A percentile compares a stretch with the other conserved stretches of the same genome.
These are phyloP conservation scores for Frankliniella intonsa DNA, from an alignment of 2,888 invertebrate genomes.

Conservation along the genomic window DNA sequence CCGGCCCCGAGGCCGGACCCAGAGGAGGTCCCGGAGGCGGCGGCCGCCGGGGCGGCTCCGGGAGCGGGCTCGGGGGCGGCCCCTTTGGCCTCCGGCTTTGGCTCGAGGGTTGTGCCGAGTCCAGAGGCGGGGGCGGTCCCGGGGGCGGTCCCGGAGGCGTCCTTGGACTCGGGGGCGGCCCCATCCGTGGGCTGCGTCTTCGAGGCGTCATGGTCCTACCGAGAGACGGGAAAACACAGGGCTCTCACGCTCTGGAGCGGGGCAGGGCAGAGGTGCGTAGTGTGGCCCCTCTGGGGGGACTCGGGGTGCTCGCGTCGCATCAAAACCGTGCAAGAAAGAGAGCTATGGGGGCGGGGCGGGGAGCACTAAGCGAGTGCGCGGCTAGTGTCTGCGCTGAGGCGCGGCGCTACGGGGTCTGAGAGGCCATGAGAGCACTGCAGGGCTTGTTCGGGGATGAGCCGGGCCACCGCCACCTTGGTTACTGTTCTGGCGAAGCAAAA, in stretches of 20 bases:
- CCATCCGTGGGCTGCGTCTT: constrained; percentile 10
- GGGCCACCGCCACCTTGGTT: background rate
- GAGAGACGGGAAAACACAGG: constrained; percentile 15
- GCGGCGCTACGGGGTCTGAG: background rate
- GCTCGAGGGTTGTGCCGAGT: background rate
- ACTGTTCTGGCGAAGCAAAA: background rate
- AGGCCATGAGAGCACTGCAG: background rate
- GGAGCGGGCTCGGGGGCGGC: background rate
- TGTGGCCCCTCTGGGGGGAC: background rate
- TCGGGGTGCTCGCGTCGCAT: background rate
- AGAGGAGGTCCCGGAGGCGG: background rate
- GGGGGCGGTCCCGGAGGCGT: background rate
- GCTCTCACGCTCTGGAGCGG: constrained; percentile 7
- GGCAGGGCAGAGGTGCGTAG: background rate
- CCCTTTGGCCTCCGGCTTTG: constrained; percentile 3
- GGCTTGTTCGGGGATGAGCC: background rate
- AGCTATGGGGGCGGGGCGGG: background rate
- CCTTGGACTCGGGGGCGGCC: background rate
- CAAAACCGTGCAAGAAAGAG: background rate
- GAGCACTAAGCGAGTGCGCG: background rate
- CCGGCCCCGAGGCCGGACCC: background rate
- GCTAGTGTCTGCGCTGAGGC: background rate
- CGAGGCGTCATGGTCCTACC: background rate
- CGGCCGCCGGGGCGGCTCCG: background rate
- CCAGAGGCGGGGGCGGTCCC: background rate